phyloP scores from a whole-genome alignment of 2,113 vertebrate species.

The Microcebus jonahi region DNA sequence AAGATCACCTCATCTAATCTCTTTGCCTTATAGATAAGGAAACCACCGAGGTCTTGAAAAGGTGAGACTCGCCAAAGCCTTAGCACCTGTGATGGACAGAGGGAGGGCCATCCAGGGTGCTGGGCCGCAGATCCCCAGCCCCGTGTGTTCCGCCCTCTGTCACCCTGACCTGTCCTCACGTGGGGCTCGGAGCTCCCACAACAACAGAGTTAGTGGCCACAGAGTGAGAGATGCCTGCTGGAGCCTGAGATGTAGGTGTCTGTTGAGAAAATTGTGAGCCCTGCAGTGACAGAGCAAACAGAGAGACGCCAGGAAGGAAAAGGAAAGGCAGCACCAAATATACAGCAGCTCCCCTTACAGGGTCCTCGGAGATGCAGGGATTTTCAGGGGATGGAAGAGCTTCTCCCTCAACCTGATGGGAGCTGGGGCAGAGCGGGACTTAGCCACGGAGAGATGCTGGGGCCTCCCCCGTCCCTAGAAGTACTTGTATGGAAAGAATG shows the following conservation, averaged over 20 bases:
- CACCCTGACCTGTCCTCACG: neutral
- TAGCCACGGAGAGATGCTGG: rapidly evolving
- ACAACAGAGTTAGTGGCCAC: rapidly evolving
- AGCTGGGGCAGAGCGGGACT: neutral
- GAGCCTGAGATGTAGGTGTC: too few relatives aligned
- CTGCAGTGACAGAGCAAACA: too few relatives aligned
- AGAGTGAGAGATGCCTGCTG: neutral
- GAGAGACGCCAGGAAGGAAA: neutral
- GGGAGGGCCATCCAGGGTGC: neutral
- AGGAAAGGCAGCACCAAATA: too few relatives aligned
- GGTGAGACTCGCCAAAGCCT: neutral
- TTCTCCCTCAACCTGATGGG: neutral
- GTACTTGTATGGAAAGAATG: neutral
- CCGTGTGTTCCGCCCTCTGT: neutral
- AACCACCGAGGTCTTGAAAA: neutral
- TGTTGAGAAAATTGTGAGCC: neutral
- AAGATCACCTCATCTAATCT: neutral
- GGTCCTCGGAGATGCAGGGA: neutral
- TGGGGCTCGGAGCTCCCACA: rapidly evolving
- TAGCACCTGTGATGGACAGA: neutral
- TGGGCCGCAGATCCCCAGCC: neutral
- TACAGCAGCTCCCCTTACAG: rapidly evolving
- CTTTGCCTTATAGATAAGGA: neutral
- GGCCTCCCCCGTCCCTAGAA: too few relatives aligned
- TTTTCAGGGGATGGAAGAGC: too few relatives aligned